phyloP scores from a whole-genome alignment of 2,797 vertebrate species.

The Rhinatrema bivittatum region DNA sequence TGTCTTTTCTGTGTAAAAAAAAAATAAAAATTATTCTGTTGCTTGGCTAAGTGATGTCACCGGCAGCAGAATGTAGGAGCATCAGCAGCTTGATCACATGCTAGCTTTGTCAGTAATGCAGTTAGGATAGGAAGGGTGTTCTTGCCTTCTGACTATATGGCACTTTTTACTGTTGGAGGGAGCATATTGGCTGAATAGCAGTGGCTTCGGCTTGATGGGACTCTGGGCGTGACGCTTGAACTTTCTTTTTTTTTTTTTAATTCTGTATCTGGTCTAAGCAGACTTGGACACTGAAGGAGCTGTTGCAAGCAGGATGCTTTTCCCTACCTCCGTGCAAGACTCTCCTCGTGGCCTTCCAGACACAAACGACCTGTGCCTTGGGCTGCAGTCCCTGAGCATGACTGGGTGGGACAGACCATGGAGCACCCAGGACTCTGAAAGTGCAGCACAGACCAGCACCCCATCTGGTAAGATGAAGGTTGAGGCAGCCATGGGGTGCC shows the following conservation, averaged over 20 bases:
- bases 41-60: slow-evolving; percentile 88
- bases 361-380: slow-evolving; percentile 88
- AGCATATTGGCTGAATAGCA: slow-evolving; percentile 55
- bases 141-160: slow-evolving; percentile 65
- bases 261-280: slow-evolving; percentile 58
- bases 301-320: slow-evolving; percentile 91
- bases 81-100: slow-evolving; percentile 97
- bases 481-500: slow-evolving; percentile 47
- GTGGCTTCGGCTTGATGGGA: slow-evolving; percentile 28
- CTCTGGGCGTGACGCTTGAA: slow-evolving; percentile 32
- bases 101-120: slow-evolving; percentile 91
- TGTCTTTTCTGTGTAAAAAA: slow-evolving; percentile 45
- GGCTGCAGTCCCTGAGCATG: slow-evolving; percentile 90
- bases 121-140: slow-evolving; percentile 62
- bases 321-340: slow-evolving; percentile 83
- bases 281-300: slow-evolving; percentile 82
- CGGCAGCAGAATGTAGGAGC: slow-evolving; percentile 89
- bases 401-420: slow-evolving; percentile 93
- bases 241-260: slow-evolving; percentile 22
- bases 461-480: slow-evolving; percentile 71
- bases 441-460: slow-evolving; percentile 71
- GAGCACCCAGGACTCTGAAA: slow-evolving; percentile 87
- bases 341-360: slow-evolving; percentile 76
- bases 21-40: slow-evolving; percentile 54
- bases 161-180: slow-evolving; percentile 41